phyloP scores from a whole-genome alignment of 2,888 invertebrate genomes.

The Melipona bicolor region DNA sequence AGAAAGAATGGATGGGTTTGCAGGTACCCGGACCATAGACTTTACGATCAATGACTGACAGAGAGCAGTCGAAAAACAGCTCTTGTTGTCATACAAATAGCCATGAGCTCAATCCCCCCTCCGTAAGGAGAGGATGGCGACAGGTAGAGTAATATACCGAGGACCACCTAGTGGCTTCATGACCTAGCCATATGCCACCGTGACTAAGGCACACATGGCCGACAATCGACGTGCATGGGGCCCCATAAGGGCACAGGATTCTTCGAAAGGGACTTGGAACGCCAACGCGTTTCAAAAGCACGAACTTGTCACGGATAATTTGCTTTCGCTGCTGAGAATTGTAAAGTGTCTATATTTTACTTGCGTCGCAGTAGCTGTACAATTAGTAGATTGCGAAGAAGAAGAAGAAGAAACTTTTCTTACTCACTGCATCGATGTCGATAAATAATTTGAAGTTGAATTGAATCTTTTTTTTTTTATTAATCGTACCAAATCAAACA shows the following conservation, averaged over 20 bases:
- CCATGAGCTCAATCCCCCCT: conserved; percentile 68
- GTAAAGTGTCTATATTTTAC: no score
- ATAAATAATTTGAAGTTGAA: not conserved
- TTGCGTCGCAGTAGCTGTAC: no score
- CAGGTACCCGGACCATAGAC: conserved; percentile 6
- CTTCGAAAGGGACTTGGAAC: conserved; percentile 48
- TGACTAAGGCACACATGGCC: conserved; percentile 83
- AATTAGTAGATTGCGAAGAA: not conserved
- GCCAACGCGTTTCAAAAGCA: conserved; percentile 37
- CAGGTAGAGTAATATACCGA: conserved; percentile 83
- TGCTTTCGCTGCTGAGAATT: not conserved
- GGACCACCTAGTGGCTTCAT: conserved; percentile 84
- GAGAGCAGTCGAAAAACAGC: conserved; percentile 63
- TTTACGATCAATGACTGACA: conserved; percentile 67
- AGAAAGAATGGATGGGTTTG: not conserved
- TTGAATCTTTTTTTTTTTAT: no score
- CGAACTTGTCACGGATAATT: conserved; percentile 31
- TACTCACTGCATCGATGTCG: not conserved
- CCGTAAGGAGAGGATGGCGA: conserved; percentile 77
- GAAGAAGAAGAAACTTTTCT: not conserved
- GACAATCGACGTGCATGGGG: conserved; percentile 67
- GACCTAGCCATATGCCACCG: conserved; percentile 83
- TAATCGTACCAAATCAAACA: not conserved
- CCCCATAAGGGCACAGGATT: conserved; percentile 36
- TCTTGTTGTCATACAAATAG: conserved; percentile 80